These are phyloP conservation scores for Standfussiana lucernea DNA, from an alignment of 2,888 invertebrate species.

Conservation along the genomic window DNA sequence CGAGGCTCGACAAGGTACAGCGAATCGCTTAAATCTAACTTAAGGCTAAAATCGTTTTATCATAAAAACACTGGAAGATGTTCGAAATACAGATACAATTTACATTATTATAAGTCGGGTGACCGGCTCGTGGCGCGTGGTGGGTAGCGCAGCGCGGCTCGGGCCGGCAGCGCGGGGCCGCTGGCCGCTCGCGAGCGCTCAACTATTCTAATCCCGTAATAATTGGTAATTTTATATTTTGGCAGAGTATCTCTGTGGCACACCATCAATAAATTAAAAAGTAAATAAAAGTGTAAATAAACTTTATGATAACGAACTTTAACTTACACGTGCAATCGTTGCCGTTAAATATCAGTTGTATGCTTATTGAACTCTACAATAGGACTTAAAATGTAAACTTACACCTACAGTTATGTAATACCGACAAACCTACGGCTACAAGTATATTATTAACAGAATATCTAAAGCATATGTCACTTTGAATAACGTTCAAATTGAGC, in stretches of 20 bases:
- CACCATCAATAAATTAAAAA: constrained; percentile 90
- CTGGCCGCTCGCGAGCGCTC: constrained; percentile 48
- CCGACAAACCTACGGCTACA: constrained; percentile 89
- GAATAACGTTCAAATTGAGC: constrained; percentile 91
- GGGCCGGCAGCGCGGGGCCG: constrained; percentile 48
- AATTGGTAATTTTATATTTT: constrained; percentile 90
- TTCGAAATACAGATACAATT: constrained; percentile 84
- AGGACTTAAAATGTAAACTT: constrained; percentile 85
- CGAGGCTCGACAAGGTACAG: constrained; percentile 85
- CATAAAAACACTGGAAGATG: constrained; percentile 90
- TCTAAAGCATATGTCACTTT: constrained; percentile 91
- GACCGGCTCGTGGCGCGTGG: constrained; percentile 47
- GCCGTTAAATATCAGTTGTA: constrained; percentile 89
- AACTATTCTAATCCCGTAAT: constrained; percentile 77
- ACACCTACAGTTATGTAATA: constrained; percentile 87
- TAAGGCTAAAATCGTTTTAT: constrained; percentile 85
- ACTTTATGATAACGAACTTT: constrained; percentile 89
- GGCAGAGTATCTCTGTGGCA: constrained; percentile 91
- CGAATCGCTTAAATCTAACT: constrained; percentile 85
- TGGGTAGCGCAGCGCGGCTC: constrained; percentile 63
- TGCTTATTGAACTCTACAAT: constrained; percentile 86
- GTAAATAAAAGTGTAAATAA: constrained; percentile 90
- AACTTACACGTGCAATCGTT: constrained; percentile 89
- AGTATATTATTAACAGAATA: constrained; percentile 91
- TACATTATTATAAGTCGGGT: constrained; percentile 78